phyloP scores from a whole-genome alignment of 1,140 invertebrate genomes.

The Drosophila parabipectinata region DNA sequence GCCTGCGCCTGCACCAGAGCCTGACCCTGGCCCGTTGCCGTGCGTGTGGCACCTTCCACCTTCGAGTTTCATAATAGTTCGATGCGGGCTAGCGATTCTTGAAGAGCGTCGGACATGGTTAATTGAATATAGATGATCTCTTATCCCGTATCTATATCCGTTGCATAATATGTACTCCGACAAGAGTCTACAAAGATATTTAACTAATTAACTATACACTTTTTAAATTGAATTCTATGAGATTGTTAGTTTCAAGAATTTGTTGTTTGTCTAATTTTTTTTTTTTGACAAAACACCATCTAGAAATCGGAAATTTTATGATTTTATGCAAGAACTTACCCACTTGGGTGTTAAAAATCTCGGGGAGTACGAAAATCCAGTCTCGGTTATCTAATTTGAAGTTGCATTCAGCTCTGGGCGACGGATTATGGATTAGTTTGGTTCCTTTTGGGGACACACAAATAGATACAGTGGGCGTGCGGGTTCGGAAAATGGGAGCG shows the following conservation, averaged over 20 bases:
- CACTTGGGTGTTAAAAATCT: constrained; percentile 1
- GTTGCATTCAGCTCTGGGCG: constrained; percentile 40
- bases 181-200: background rate
- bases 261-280: background rate
- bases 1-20: constrained; percentile 27
- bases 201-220: background rate
- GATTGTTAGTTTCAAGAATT: background rate
- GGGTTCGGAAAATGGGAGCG: constrained; percentile 25
- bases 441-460: constrained; percentile 40
- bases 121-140: constrained; percentile 10
- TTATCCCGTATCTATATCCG: constrained; percentile 21
- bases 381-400: constrained; percentile 45
- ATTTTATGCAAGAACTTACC: constrained; percentile 14
- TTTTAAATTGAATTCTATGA: too few relatives aligned
- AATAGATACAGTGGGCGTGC: constrained; percentile 36
- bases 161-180: constrained; percentile 53
- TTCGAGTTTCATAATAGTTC: constrained; percentile 76
- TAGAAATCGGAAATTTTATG: background rate
- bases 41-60: constrained; percentile 62
- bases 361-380: constrained; percentile 1
- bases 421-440: constrained; percentile 47
- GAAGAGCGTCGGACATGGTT: constrained; percentile 48
- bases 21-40: constrained; percentile 58
- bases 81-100: constrained; percentile 45
- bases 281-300: background rate